Base-by-base conservation (phyloP, 2,888 invertebrate genomes). In the Opisthograptis luteolata region DNA sequence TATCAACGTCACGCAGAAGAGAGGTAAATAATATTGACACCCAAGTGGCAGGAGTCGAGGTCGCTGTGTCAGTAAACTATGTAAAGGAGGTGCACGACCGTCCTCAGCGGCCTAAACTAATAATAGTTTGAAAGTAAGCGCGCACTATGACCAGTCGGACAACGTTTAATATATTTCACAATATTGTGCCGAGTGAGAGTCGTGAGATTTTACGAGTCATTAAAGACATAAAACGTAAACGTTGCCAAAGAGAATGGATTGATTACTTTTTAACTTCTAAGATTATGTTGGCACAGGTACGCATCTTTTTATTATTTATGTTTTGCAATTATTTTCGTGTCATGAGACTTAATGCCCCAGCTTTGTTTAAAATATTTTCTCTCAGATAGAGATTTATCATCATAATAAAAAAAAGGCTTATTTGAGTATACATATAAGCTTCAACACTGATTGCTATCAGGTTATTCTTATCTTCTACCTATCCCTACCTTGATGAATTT, bases 261-360 rank as follows among this genome's bases (percentile, higher is more conserved):
- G 85, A 88, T 89, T 84, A 83, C 87, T 86, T 89, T 87, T 87
- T 87, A 87, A 89, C 81, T 85, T 87, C 78, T 78, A 78, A 79
- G 83, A 86, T 84, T 84, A 86, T 81, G 78, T 73, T 79, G 65
- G 69, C 68, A 48, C 52, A 64, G 66, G 70, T 67, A 71, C 72
- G 77, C 70, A 79, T 73, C 61, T 64, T 73, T 27, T 35, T 70
- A n/a, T 75, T 79, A 82, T 84, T 82, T 78, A 84, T 82, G 76
- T 64, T 64, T 66, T 44, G 59, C 74, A 76, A 76, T 84, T 78
- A 79, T 76, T 81, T 84, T 75, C 59, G 64, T 76, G 79, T 76
- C 78, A 72, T 70, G 68, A 69, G 63, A 66, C 74, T 42, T 45
- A n/a, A 31, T 44, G 32, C 17, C 19, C 14, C 14, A 19, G 43